Percentiles rank a stretch among this genome's conserved stretches.
These are phyloP conservation scores for Oscheius onirici DNA, from an alignment of 2,888 invertebrate species.

Conservation along the genomic window DNA sequence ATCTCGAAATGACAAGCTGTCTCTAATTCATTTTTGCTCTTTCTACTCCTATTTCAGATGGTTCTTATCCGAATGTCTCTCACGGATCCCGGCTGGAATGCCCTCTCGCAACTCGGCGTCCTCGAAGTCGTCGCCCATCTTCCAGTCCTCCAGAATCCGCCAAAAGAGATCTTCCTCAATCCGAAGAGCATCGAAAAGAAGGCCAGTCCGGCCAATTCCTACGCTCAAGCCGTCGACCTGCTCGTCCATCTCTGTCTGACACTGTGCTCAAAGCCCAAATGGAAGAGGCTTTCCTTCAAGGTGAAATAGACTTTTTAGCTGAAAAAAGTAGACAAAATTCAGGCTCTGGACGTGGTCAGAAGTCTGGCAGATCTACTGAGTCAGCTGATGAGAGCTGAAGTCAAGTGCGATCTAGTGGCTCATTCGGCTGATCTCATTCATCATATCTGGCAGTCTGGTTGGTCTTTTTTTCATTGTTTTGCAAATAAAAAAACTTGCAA, in stretches of 20 bases:
- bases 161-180: slow-evolving; percentile 53
- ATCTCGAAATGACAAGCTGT: too few species aligned
- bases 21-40: not conserved
- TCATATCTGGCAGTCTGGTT: slow-evolving; percentile 47
- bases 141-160: slow-evolving; percentile 40
- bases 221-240: slow-evolving; percentile 41
- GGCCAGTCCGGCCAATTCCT: slow-evolving; percentile 38
- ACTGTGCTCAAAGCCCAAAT: slow-evolving; percentile 51
- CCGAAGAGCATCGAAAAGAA: slow-evolving; percentile 34
- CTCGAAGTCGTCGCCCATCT: slow-evolving; percentile 45
- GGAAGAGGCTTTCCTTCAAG: slow-evolving; percentile 51
- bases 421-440: slow-evolving; percentile 38
- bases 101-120: slow-evolving; percentile 44
- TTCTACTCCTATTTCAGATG: slow-evolving; percentile 32
- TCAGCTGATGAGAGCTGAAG: slow-evolving; percentile 54
- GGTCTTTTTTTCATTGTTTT: not conserved
- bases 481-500: not conserved
- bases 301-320: slow-evolving; percentile 12
- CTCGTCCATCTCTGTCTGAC: slow-evolving; percentile 48
- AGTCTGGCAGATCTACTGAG: slow-evolving; percentile 47
- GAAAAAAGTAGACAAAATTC: slow-evolving; percentile 1
- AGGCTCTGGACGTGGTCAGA: slow-evolving; percentile 47
- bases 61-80: slow-evolving; percentile 41
- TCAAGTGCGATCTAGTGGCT: slow-evolving; percentile 39
- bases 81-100: slow-evolving; percentile 50